A percentile compares a stretch with the other conserved stretches of the same genome.
Evolutionary conservation across 2,113 vertebrate species (phyloP).

Genomic region (Peromyscus polionotus): DNA sequence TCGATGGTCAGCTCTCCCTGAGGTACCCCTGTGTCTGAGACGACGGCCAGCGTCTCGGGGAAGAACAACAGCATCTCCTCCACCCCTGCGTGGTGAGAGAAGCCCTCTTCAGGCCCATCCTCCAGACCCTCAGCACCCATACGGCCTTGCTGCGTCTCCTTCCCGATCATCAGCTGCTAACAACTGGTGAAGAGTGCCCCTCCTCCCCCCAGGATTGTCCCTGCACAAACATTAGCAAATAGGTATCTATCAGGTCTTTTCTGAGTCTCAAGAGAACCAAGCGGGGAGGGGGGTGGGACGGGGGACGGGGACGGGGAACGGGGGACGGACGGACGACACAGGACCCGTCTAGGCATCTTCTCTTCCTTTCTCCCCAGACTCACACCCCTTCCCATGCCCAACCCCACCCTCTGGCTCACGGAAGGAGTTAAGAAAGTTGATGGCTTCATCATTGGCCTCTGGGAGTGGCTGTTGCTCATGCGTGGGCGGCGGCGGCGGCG

Average conservation of each 20-base stretch:
- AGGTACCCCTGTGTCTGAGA: slow-evolving; percentile 84
- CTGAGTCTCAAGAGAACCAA: background rate
- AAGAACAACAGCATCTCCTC: slow-evolving; percentile 84
- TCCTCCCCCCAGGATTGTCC: background rate
- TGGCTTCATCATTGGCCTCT: slow-evolving; percentile 74
- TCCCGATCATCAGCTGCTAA: too few relatives aligned
- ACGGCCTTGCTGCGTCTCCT: too few relatives aligned
- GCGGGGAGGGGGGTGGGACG: background rate
- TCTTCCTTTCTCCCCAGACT: background rate
- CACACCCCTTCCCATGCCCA: background rate
- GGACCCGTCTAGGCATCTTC: background rate
- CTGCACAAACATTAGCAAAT: background rate
- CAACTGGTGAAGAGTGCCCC: background rate
- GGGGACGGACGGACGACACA: too few relatives aligned
- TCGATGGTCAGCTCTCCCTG: slow-evolving; percentile 88
- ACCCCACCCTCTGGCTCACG: slow-evolving; percentile 17
- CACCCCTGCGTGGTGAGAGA: slow-evolving; percentile 13
- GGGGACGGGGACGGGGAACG: too few relatives aligned
- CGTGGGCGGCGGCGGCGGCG: background rate
- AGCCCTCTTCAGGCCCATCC: background rate
- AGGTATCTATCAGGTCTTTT: background rate
- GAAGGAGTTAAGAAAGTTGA: slow-evolving; percentile 73
- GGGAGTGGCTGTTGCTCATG: background rate
- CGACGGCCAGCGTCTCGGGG: slow-evolving; percentile 88
- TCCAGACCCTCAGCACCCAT: background rate